phyloP scores from a whole-genome alignment of 2,888 invertebrate species.

The Elegia similella region DNA sequence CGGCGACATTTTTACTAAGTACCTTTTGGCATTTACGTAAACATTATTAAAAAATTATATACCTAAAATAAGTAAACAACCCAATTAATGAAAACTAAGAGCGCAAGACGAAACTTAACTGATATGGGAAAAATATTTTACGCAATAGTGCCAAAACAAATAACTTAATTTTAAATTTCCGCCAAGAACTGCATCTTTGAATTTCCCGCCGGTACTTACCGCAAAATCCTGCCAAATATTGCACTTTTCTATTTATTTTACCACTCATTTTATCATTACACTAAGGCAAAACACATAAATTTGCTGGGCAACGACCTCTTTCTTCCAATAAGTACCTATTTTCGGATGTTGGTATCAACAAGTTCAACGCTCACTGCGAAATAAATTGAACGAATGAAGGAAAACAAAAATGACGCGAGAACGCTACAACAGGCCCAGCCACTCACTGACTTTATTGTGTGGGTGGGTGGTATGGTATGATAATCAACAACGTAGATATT shows the following conservation, averaged over 20 bases:
- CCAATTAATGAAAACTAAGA: no score
- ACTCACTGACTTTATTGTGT: no score
- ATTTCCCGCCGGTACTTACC: constrained; percentile 57
- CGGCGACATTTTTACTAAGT: no score
- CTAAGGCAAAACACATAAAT: not conserved
- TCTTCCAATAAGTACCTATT: not conserved
- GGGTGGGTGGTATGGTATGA: no score
- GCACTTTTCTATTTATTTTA: constrained; percentile 53
- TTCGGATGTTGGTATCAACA: not conserved
- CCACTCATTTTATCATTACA: constrained; percentile 30
- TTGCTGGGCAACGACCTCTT: not conserved
- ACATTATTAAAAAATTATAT: no score
- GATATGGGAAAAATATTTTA: no score
- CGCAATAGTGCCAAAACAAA: constrained; percentile 17
- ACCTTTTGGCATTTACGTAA: no score
- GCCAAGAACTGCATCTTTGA: constrained; percentile 19
- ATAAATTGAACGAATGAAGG: not conserved
- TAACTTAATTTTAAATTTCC: constrained; percentile 4
- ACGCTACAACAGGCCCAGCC: not conserved
- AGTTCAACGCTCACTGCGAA: not conserved
- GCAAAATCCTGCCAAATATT: constrained; percentile 71
- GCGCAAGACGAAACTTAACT: no score
- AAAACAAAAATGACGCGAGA: not conserved
- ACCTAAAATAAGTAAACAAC: no score
- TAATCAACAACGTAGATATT: no score